Conservation (phyloP, 2,797 vertebrate genomes). For the Pangasius mekongensis region DNA sequence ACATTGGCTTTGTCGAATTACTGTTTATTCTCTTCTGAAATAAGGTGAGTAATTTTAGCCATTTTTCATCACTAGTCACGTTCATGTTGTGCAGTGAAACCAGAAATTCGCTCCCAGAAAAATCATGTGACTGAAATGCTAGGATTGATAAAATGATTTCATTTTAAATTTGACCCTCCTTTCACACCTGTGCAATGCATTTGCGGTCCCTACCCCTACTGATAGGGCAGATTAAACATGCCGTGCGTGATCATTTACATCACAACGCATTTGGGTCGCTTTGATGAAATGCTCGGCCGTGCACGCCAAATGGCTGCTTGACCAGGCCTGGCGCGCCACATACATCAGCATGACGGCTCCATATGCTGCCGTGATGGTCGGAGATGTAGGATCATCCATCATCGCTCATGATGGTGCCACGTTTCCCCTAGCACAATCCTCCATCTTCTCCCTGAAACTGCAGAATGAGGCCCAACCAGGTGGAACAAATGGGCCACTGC, state of each 20-base stretch:
- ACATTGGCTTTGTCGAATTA: neutral
- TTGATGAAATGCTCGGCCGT: slow-evolving; percentile 32
- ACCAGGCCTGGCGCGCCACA: slow-evolving; percentile 32
- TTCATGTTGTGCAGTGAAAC: neutral
- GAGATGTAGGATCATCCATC: slow-evolving; percentile 46
- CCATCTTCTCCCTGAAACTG: slow-evolving; percentile 22
- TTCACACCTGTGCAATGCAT: neutral
- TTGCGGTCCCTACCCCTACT: neutral
- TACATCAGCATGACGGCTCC: slow-evolving; percentile 45
- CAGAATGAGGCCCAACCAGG: slow-evolving; percentile 44
- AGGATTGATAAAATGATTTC: neutral
- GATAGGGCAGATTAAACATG: slow-evolving; percentile 16
- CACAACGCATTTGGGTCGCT: slow-evolving; percentile 14
- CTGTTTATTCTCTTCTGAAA: neutral
- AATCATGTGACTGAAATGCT: neutral
- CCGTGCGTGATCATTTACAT: slow-evolving; percentile 22
- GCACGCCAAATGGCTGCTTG: slow-evolving; percentile 45
- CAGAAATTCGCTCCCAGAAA: neutral
- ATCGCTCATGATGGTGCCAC: slow-evolving; percentile 20
- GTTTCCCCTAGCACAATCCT: slow-evolving; percentile 4
- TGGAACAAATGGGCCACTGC: slow-evolving; percentile 51
- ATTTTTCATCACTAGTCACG: neutral
- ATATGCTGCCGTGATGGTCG: slow-evolving; percentile 37
- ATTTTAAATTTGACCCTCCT: neutral
- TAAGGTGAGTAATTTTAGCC: neutral